These are phyloP conservation scores for Willisornis vidua DNA, from an alignment of 2,113 vertebrate genomes.

Conservation along the genomic window DNA sequence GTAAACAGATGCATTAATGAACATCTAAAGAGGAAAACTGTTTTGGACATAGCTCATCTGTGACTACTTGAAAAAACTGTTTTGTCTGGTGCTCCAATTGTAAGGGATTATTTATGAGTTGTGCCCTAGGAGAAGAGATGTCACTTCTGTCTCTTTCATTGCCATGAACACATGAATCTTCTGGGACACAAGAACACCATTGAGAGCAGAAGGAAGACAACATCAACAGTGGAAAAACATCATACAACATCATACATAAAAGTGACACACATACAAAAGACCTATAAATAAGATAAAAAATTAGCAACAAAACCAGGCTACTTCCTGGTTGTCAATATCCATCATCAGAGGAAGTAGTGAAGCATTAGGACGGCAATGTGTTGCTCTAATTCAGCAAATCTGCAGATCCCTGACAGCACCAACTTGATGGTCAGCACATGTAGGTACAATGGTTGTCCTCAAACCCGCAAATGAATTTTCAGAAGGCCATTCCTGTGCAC, in stretches of 20 bases:
- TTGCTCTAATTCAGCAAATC: constrained; percentile 46
- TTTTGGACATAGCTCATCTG: constrained; percentile 27
- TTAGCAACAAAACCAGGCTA: neutral
- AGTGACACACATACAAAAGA: constrained; percentile 27
- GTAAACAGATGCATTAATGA: constrained; percentile 13
- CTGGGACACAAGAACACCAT: constrained; percentile 17
- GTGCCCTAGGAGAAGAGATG: neutral
- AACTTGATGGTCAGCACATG: neutral
- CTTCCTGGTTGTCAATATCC: constrained; percentile 41
- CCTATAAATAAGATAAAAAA: constrained; percentile 63
- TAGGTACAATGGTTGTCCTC: neutral
- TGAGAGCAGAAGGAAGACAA: constrained; percentile 51
- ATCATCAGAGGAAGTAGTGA: constrained; percentile 47
- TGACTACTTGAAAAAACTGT: neutral
- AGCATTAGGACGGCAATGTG: constrained; percentile 38
- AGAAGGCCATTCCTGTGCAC: neutral
- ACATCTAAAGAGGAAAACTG: constrained; percentile 22
- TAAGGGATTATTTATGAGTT: constrained; percentile 54
- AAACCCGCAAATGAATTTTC: neutral
- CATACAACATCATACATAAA: constrained; percentile 24
- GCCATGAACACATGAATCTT: constrained; percentile 35
- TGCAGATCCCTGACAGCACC: neutral
- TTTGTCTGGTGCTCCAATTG: constrained; percentile 17
- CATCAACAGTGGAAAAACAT: constrained; percentile 50
- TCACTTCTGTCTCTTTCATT: constrained; percentile 40